Evolutionary conservation across 2,888 invertebrate genomes (phyloP).

Genomic region (Priapulus caudatus): DNA sequence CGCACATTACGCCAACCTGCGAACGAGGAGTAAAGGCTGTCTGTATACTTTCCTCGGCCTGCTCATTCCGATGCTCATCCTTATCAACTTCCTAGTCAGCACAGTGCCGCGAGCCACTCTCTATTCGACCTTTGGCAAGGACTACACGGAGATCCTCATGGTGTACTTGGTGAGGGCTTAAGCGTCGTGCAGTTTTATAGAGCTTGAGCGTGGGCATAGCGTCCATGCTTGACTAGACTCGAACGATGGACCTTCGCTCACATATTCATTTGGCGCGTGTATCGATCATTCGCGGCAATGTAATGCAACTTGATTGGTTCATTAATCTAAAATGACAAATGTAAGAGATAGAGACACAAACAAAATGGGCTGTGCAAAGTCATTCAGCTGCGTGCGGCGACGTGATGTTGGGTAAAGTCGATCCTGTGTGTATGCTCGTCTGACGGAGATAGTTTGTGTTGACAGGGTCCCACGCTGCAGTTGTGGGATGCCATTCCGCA

Average conservation of each 20-base stretch:
- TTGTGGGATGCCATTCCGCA: slow-evolving; percentile 35
- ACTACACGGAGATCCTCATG: slow-evolving; percentile 26
- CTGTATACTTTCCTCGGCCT: slow-evolving; percentile 35
- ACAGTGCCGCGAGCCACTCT: slow-evolving; percentile 30
- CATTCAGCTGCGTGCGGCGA: no score
- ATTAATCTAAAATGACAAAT: no score
- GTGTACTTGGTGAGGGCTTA: slow-evolving; percentile 32
- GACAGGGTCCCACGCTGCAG: slow-evolving; percentile 34
- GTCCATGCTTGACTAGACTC: no score
- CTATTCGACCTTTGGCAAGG: slow-evolving; percentile 28
- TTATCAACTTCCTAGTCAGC: slow-evolving; percentile 36
- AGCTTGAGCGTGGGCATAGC: no score
- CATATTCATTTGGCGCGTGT: no score
- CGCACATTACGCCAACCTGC: slow-evolving; percentile 28
- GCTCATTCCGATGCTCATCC: slow-evolving; percentile 27
- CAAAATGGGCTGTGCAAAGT: no score
- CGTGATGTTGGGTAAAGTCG: no score
- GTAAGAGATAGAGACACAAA: no score
- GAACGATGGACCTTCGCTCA: no score
- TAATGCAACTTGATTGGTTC: no score
- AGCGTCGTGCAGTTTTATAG: slow-evolving; percentile 5
- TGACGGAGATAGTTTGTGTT: slow-evolving; percentile 8
- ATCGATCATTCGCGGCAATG: no score
- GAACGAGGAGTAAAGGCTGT: slow-evolving; percentile 33
- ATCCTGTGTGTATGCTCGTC: slow-evolving; percentile 10